Base-by-base conservation (phyloP, 2,888 invertebrate genomes). In the Callyntrura sp. region DNA sequence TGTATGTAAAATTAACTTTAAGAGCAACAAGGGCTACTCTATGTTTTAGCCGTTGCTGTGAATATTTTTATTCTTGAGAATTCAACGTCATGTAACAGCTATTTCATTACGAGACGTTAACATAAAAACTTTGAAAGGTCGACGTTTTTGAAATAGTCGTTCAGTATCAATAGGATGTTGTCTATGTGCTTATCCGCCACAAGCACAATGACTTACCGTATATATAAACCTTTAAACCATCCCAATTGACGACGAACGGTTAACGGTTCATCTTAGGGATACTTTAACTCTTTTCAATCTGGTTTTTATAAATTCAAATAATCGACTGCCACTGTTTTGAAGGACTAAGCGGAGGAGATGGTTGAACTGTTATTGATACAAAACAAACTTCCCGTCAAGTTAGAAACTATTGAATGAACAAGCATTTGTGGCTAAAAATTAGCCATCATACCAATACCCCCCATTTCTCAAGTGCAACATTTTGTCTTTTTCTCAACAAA, bases 391-490 rank as follows among this genome's bases (percentile, higher is more conserved):
- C 25, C 62, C 23, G 25, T 35, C 9, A 45, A 68, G 4, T 17
- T 70, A 20, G 43, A 20, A 70, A 45, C 12, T 73, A 5, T 73
- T 48, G 23, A 20, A 23, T 48, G 70, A 43, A 65, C 25, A 65
- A 28, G 28, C 35, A 65, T 68, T 70, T n/a, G 20, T 20, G 17
- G n/a, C 20, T 25, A 45, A 45, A 45, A 20, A 43, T 45, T 20
- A 70, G 9, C 43, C 45, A 70, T 23, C 17, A n/a, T 14, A 70
- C 70, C 73, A 73, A 23, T 48, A 73, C 45, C 73, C 20, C 48
- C 23, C 48, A 48, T 73, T 48, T 48, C 35, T 35, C 35, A 35
- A 35, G 35, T 35, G 35, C 35, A 35, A 35, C 35, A 73, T 73
- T 48, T n/a, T n/a, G 11, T 73, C 70, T 43, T 43, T 43, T 70